Base-by-base conservation (phyloP, 2,797 vertebrate species). In the Acridotheres tristis region DNA sequence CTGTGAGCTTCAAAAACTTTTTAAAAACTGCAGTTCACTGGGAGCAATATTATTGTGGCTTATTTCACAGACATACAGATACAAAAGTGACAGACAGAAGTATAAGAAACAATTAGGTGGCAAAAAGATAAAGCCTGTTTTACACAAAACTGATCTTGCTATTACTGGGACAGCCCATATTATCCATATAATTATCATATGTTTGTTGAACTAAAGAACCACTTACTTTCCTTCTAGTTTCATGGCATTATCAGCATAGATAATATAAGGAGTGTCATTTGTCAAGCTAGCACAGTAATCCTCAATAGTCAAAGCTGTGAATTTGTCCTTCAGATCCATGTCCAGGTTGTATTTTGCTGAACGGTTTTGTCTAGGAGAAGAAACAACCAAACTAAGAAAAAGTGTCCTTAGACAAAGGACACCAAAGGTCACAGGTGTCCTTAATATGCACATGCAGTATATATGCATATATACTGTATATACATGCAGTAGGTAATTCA, bases 281-380 rank as follows among this genome's bases (percentile, higher is more conserved):
- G 97, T 98, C 96, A 99, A 98, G 47, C 96, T 87, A 57, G 97
- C 96, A 87, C 99, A 99, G 89, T 98, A 98, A 89, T 98, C 97
- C 26, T 99, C 99, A 3, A 99, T 98, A 32, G 88, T 96, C 86
- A 98, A 96, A 40, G 99, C 99, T 40, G 97, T 91, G 79, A 95
- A 98, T 91, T 99, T 99, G 95, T 99, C 98, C 94, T 97, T 98
- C 95, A 99, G 96, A 85, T 99, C 99, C 93, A 98, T 98, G 88
- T 99, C 99, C 42, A 99, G 96, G 21, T 93, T 96, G 91, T 99
- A 99, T 94, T 98, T 99, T 79, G 98, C 97, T 6, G 98, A 98
- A 68, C 98, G 98, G 95, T 99, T 98, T 90, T 98, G 95, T 95
- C 99, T 99, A 95, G 58, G 86, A 93, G 93, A 63, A 76, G 57